Base-by-base conservation (phyloP, 1,140 invertebrate species). In the Brachystomella parvula region DNA sequence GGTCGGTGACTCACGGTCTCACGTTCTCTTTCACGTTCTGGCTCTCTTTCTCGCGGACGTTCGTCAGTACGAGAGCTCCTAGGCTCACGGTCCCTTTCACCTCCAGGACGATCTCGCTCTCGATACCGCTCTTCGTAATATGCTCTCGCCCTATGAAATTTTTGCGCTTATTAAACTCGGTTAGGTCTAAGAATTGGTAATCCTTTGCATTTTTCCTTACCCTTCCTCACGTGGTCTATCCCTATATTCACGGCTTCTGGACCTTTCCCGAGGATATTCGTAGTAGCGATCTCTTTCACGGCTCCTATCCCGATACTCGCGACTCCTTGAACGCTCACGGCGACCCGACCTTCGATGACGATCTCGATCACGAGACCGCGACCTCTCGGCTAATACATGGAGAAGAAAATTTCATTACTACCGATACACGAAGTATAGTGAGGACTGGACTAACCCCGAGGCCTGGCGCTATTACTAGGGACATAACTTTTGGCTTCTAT, bases 401-500 rank as follows among this genome's bases (percentile, higher is more conserved):
- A 47, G 44, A 21, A 47, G 15, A 47, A 21, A 15, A 47, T 57
- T 57, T n/a, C n/a, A n/a, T n/a, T n/a, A n/a, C n/a, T n/a, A n/a
- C n/a, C n/a, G n/a, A n/a, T n/a, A n/a, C n/a, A n/a, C n/a, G n/a
- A n/a, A n/a, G n/a, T n/a, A n/a, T n/a, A n/a, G n/a, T 12, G 35
- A 19, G 9, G 30, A 3, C 33, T 35, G 30, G 21, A 31, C 6
- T 6, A 17, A 61, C 30, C 30, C n/a, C 32, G 21, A 6, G 21
- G 2, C n/a, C n/a, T n/a, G n/a, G n/a, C 29, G 6, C 35, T 35
- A 35, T 70, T 70, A n/a, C 76, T 73, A 81, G 83, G 79, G 65
- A 83, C 77, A 77, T 96, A 96, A 68, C 91, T 94, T 78, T 97
- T 97, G 1, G 89, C 89, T 80, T 98, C 94, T n/a, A 98, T 92